Conservation (phyloP, 2,888 invertebrate genomes). For the Galeruca laticollis region DNA sequence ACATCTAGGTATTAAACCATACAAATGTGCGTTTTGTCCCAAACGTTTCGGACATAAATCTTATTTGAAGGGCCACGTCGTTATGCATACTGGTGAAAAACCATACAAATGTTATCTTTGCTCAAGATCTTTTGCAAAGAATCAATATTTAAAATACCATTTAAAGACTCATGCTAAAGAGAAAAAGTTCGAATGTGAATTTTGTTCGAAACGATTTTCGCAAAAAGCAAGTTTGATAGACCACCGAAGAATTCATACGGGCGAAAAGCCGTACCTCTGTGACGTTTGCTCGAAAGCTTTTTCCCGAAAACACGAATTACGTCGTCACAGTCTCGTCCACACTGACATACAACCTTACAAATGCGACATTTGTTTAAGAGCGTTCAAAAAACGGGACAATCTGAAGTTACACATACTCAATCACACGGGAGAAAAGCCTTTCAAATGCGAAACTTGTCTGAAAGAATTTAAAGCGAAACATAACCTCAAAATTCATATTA, state of each 20-base stretch:
- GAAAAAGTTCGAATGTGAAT: neutral
- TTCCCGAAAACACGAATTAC: slow-evolving; percentile 7
- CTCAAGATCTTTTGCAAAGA: neutral
- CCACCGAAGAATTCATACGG: slow-evolving; percentile 1
- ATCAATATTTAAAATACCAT: slow-evolving; percentile 2
- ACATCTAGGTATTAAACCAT: neutral
- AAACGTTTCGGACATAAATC: slow-evolving; percentile 1
- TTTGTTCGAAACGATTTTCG: slow-evolving; percentile 2
- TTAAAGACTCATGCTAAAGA: slow-evolving; percentile 1
- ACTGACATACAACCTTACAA: slow-evolving; percentile 4
- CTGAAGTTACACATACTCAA: slow-evolving; percentile 9
- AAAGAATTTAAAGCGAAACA: slow-evolving; percentile 11
- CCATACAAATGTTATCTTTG: neutral
- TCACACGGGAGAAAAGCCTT: neutral
- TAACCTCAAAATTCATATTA: slow-evolving; percentile 10
- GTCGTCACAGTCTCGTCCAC: slow-evolving; percentile 1
- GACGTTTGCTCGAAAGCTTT: slow-evolving; percentile 9
- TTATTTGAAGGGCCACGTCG: neutral
- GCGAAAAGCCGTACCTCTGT: neutral
- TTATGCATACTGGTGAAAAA: neutral
- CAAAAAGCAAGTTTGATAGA: slow-evolving; percentile 10
- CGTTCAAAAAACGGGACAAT: neutral
- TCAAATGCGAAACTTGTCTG: slow-evolving; percentile 13
- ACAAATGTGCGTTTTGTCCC: neutral
- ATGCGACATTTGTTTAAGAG: slow-evolving; percentile 13